phyloP scores from a whole-genome alignment of 30 jellyfish, hydroid and myxozoan genomes.

The Morbakka virulenta region DNA sequence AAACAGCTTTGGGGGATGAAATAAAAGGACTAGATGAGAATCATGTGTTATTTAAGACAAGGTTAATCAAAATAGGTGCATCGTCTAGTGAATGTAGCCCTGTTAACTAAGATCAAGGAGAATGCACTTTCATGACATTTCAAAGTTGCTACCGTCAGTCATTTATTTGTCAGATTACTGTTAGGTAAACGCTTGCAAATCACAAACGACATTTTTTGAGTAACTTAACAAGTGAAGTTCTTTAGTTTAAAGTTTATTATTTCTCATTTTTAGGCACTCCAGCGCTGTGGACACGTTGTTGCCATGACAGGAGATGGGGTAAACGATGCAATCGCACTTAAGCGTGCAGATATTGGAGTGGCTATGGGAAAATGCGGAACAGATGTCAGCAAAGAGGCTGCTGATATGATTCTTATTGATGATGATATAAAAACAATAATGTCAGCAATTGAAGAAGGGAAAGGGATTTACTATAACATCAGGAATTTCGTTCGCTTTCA shows the following conservation, averaged over 20 bases:
- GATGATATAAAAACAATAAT: conserved; percentile 86
- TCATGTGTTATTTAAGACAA: too few relatives aligned
- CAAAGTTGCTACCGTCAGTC: neutral
- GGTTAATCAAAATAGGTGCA: too few relatives aligned
- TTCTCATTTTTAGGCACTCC: conserved; percentile 60
- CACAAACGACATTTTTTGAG: too few relatives aligned
- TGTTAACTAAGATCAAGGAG: too few relatives aligned
- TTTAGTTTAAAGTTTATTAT: too few relatives aligned
- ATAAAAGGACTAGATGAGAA: too few relatives aligned
- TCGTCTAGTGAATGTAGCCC: too few relatives aligned
- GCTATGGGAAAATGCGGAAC: conserved; percentile 98
- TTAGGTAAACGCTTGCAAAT: too few relatives aligned
- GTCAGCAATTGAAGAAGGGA: conserved; percentile 96
- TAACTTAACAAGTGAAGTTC: neutral
- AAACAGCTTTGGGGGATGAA: too few relatives aligned
- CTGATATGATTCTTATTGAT: conserved; percentile 90
- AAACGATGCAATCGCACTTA: conserved; percentile 92
- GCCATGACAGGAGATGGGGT: conserved; percentile 99
- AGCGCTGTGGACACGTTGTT: conserved; percentile 82
- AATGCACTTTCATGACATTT: too few relatives aligned
- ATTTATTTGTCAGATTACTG: too few relatives aligned
- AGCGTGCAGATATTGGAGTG: conserved; percentile 89
- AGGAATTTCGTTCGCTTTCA: conserved; percentile 94
- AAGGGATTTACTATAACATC: conserved; percentile 85
- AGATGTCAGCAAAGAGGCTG: conserved; percentile 98